Percentiles rank a stretch among this genome's conserved stretches.
These are phyloP conservation scores for Entomobrya multifasciata DNA, from an alignment of 2,888 invertebrate genomes.

Conservation along the genomic window DNA sequence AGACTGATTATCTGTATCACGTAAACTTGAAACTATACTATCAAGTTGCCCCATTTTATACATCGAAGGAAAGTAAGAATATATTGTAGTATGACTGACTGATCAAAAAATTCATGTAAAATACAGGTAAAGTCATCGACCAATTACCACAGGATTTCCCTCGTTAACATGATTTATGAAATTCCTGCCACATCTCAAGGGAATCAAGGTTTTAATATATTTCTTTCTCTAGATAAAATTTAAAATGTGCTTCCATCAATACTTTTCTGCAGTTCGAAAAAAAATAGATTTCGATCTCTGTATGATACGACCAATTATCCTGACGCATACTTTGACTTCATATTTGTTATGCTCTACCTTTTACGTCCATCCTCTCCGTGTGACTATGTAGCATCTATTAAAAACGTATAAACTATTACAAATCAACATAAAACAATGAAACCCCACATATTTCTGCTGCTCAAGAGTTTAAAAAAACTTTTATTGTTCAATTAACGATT, in stretches of 20 bases:
- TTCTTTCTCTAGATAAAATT: too few species aligned
- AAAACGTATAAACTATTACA: slow-evolving; percentile 1
- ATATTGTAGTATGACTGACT: too few species aligned
- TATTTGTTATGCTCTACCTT: too few species aligned
- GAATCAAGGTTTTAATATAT: slow-evolving; percentile 3
- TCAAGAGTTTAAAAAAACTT: neutral
- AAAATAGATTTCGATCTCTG: slow-evolving; percentile 20
- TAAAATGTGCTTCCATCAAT: neutral
- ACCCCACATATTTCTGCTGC: neutral
- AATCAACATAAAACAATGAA: too few species aligned
- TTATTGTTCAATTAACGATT: slow-evolving; percentile 41
- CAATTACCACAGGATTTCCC: slow-evolving; percentile 45
- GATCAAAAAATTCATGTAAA: neutral
- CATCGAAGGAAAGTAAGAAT: neutral
- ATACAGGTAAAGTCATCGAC: slow-evolving; percentile 4
- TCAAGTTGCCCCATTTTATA: too few species aligned
- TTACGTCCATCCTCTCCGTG: neutral
- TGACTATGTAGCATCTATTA: too few species aligned
- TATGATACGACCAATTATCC: too few species aligned
- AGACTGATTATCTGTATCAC: too few species aligned
- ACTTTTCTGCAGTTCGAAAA: neutral
- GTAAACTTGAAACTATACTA: too few species aligned
- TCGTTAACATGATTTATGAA: slow-evolving; percentile 59
- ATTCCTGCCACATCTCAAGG: slow-evolving; percentile 29
- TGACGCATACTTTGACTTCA: slow-evolving; percentile 4